Base-by-base conservation (phyloP, 2,888 invertebrate species). In the Pyrochroa serraticornis region DNA sequence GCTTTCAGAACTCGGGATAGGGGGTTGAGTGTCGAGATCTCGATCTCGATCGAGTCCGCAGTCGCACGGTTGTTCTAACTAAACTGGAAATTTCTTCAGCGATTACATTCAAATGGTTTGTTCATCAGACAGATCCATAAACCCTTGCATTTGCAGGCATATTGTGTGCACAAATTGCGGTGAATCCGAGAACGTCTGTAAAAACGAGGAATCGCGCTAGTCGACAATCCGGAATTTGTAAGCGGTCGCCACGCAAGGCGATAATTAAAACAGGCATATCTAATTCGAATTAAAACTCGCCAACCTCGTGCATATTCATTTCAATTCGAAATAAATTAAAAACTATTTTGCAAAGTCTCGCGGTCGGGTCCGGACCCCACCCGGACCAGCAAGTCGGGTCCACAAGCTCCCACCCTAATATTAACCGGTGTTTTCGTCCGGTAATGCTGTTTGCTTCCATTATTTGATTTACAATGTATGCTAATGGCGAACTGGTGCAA, bases 301-400 rank as follows among this genome's bases (percentile, higher is more conserved):
- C 48, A 22, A 22, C 57, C 46, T 58, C 53, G 48, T 58, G 58
- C 58, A 58, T 58, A 58, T 58, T 58, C 58, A 58, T 58, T 48
- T 53, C 58, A 48, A 58, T 53, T 58, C 44, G 58, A 53, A 48
- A 58, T 58, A 58, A 58, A 58, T 58, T 58, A 52, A 58, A 58
- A 58, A 58, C 57, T 57, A 57, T 57, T 57, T 57, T 57, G 57
- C 51, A 43, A 48, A 55, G 48, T 44, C 44, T 44, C 35, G 42
- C 13, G 12, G 37, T 36, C 30, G 51, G 12, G 43, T 13, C 30
- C 38, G 38, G 48, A 48, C 38, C 38, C 30, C 8, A 9, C 39
- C 39, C 10, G 12, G 10, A 9, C 9, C 39, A 3, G 12, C 14
- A 35, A 22, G 7, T 38, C 30, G 45, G 51, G 52, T 33, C 44